Base-by-base conservation (phyloP, 2,888 invertebrate genomes). In the Synanthedon myopaeformis region DNA sequence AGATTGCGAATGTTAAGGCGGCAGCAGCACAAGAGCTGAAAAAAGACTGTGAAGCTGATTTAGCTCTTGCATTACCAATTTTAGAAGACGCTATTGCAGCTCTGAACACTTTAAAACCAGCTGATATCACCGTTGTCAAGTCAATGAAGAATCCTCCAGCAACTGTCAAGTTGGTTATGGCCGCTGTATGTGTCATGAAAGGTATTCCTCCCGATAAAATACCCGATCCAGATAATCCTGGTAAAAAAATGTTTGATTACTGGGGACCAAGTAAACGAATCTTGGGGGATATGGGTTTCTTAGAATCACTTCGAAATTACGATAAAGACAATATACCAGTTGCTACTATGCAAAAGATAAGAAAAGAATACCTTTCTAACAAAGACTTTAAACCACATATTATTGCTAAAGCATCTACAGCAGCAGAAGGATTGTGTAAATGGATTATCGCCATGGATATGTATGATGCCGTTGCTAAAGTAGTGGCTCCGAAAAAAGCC, bases 381-480 rank as follows among this genome's bases (percentile, higher is more conserved):
- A 91, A 92, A 67, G 92, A 93, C 66, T 96, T 96, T 72, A 93
- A 93, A 62, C 95, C 95, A 1, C 86, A 90, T 56, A 89, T 93
- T 54, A 93, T 96, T 54, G 93, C 94, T 12, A 95, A 96, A 79
- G 97, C 97, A 0, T 98, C 97, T 0, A 92, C 95, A 59, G 98
- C 98, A 3, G 98, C 97, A 19, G 96, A 98, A 84, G 97, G 97
- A 53, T 85, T 96, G 48, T 96, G 96, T 74, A 93, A 94, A 72
- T 96, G 96, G 96, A 94, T 96, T 52, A 90, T 94, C 59, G 96
- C 96, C 1, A 93, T 96, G 91, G 95, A 96, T 68, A 91, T 94
- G 80, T 96, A 96, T 71, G 96, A 96, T 71, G 91, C 91, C 51
- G 94, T 95, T 2, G 93, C 93, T 51, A 94, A 94, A 81, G 90